These are phyloP conservation scores for Lasioglossum pauxillum DNA, from an alignment of 2,888 invertebrate species.

Conservation along the genomic window DNA sequence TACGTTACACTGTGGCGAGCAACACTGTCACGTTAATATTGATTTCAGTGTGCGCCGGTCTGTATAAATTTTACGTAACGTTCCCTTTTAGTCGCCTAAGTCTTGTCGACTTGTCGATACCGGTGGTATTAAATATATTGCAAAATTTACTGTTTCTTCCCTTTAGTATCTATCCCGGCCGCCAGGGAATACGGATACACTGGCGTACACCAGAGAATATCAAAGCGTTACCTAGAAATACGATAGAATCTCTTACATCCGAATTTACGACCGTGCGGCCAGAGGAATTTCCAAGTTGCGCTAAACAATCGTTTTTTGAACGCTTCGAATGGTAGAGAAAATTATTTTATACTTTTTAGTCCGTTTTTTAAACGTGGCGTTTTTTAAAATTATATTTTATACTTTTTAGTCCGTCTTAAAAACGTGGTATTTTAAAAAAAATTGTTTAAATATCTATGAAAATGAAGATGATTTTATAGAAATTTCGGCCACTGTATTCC, in stretches of 20 bases:
- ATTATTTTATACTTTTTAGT: too few relatives aligned
- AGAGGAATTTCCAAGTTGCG: background rate
- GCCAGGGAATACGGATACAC: background rate
- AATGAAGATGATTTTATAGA: too few relatives aligned
- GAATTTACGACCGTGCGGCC: background rate
- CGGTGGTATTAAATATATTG: conserved; percentile 9
- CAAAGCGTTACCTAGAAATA: background rate
- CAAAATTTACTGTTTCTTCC: conserved; percentile 9
- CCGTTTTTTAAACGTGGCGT: too few relatives aligned
- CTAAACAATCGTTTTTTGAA: background rate
- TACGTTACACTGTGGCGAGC: background rate
- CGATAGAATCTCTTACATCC: background rate
- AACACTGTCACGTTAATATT: conserved; percentile 10
- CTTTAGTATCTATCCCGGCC: background rate
- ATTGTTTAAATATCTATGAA: too few relatives aligned
- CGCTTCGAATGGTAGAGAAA: too few relatives aligned
- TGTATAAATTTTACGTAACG: conserved; percentile 19
- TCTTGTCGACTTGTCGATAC: background rate
- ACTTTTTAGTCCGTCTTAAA: too few relatives aligned
- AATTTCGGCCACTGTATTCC: too few relatives aligned
- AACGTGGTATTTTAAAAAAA: too few relatives aligned
- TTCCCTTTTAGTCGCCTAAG: background rate
- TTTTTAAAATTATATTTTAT: too few relatives aligned
- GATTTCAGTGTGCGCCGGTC: conserved; percentile 13
- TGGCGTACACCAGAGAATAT: background rate